phyloP scores from a whole-genome alignment of 2,888 invertebrate species.

The Troides oblongomaculatus region DNA sequence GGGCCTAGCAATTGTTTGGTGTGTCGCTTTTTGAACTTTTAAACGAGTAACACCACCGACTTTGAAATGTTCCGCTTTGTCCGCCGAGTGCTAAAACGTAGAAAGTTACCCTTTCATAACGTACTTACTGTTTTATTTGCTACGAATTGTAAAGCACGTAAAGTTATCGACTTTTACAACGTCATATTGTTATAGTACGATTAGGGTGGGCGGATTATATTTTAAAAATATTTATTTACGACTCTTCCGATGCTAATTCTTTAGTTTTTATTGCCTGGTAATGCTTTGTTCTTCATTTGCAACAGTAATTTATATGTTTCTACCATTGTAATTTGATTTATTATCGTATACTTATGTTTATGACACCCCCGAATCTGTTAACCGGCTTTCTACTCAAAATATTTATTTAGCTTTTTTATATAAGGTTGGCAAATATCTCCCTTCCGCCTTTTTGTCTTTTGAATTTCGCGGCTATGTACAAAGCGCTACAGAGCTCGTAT shows the following conservation, averaged over 20 bases:
- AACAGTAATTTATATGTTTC: too few species aligned
- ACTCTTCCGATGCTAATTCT: background rate
- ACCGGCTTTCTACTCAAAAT: background rate
- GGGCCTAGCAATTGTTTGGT: constrained; percentile 56
- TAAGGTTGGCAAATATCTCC: too few species aligned
- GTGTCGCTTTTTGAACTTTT: constrained; percentile 62
- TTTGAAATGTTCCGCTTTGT: constrained; percentile 63
- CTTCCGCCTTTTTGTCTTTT: too few species aligned
- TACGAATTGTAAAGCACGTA: constrained; percentile 26
- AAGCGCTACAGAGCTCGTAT: too few species aligned
- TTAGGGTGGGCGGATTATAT: background rate
- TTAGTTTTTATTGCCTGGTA: background rate
- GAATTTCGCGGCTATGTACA: too few species aligned
- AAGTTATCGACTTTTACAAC: constrained; percentile 29
- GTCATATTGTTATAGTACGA: background rate
- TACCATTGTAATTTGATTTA: too few species aligned
- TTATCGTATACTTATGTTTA: too few species aligned
- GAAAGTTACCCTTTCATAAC: constrained; percentile 54
- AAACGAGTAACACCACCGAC: constrained; percentile 61
- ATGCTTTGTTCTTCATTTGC: too few species aligned
- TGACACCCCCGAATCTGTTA: background rate
- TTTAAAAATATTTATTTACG: background rate
- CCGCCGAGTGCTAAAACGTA: constrained; percentile 65
- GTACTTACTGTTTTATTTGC: constrained; percentile 31
- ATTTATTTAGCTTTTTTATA: background rate